Evolutionary conservation across 2,113 vertebrate species (phyloP).

Genomic region (Sander vitreus): DNA sequence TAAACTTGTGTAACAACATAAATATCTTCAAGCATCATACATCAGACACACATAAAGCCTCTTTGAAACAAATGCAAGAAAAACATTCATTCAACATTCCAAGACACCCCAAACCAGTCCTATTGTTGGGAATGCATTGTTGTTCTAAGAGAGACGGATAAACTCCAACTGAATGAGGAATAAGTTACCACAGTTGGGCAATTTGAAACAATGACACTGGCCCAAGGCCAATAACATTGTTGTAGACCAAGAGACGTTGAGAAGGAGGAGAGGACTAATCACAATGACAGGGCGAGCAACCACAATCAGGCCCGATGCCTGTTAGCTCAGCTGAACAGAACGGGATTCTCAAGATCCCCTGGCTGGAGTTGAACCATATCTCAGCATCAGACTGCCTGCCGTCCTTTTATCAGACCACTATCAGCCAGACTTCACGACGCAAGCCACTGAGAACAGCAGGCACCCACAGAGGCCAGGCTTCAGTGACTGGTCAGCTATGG

Average conservation of each 20-base stretch:
- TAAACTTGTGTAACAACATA: not conserved
- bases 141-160: slow-evolving; percentile 3
- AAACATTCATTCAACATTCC: not conserved
- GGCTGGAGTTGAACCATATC: slow-evolving; percentile 27
- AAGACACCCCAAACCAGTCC: not conserved
- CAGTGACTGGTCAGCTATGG: slow-evolving; percentile 51
- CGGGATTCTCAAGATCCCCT: slow-evolving; percentile 8
- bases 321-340: slow-evolving; percentile 33
- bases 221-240: slow-evolving; percentile 28
- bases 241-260: slow-evolving; percentile 2
- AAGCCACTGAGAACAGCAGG: slow-evolving; percentile 45
- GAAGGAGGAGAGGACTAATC: not conserved
- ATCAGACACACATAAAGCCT: slow-evolving; percentile 1
- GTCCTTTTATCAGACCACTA: slow-evolving; percentile 72
- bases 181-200: slow-evolving; percentile 18
- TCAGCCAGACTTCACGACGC: slow-evolving; percentile 68
- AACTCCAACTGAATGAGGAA: not conserved
- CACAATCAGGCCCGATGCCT: slow-evolving; percentile 15
- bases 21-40: not conserved
- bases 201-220: slow-evolving; percentile 17
- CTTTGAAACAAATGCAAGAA: not conserved
- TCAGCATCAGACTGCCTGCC: slow-evolving; percentile 60
- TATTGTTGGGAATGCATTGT: slow-evolving; percentile 27
- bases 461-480: slow-evolving; percentile 27
- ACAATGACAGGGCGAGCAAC: slow-evolving; percentile 10